Evolutionary conservation across 2,888 invertebrate genomes (phyloP).

Genomic region (Atethmia centrago): DNA sequence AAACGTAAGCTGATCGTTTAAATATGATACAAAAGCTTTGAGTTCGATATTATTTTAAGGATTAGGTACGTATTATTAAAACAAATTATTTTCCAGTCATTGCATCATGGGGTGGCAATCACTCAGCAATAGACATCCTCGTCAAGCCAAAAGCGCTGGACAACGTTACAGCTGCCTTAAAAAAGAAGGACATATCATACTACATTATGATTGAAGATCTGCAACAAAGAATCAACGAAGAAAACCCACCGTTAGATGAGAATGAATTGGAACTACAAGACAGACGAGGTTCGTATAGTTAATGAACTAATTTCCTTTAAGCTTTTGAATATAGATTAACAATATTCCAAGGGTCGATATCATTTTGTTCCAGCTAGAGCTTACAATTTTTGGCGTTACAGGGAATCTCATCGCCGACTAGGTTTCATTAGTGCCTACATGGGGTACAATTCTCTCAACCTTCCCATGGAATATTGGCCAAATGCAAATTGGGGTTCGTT

Average conservation of each 20-base stretch:
- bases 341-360: constrained; percentile 83
- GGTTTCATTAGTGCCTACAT: constrained; percentile 86
- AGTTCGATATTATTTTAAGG: not conserved
- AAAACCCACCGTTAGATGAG: constrained; percentile 93
- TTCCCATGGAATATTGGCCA: constrained; percentile 91
- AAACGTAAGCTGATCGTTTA: constrained; percentile 77
- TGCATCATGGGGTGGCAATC: constrained; percentile 92
- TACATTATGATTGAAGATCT: constrained; percentile 94
- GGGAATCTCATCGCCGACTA: constrained; percentile 84
- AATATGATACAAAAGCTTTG: not conserved
- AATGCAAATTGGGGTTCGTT: constrained; percentile 92
- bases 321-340: constrained; percentile 59
- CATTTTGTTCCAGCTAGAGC: constrained; percentile 90
- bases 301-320: constrained; percentile 19
- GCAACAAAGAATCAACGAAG: constrained; percentile 94
- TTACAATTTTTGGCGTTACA: constrained; percentile 91
- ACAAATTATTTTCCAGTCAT: constrained; percentile 86
- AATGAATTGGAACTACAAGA: constrained; percentile 93
- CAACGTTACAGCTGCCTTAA: constrained; percentile 91
- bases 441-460: constrained; percentile 89
- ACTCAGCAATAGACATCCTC: constrained; percentile 92
- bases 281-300: constrained; percentile 90
- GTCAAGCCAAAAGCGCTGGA: constrained; percentile 92
- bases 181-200: constrained; percentile 91
- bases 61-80: constrained; percentile 6